These are phyloP conservation scores for Gymnobelideus leadbeateri DNA, from an alignment of 2,113 vertebrate species.

Conservation along the genomic window DNA sequence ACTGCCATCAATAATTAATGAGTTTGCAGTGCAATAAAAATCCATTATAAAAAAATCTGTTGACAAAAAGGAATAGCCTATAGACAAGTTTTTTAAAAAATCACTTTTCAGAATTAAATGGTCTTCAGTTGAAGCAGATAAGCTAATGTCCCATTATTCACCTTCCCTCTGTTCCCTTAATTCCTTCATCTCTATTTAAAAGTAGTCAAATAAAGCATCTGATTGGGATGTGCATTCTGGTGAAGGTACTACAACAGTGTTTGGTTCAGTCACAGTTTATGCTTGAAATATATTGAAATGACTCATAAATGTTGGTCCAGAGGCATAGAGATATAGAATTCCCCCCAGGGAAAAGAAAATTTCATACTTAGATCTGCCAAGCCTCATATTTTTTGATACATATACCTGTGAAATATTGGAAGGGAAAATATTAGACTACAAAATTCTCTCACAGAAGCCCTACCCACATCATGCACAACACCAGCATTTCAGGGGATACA, in stretches of 20 bases:
- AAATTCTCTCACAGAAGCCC: background rate
- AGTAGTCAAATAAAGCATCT: slow-evolving; percentile 22
- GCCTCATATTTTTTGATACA: background rate
- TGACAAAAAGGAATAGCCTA: background rate
- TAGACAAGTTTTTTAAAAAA: background rate
- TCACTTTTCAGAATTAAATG: background rate
- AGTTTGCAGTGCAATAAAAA: background rate
- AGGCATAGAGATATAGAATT: background rate
- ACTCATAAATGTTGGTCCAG: background rate
- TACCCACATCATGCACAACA: background rate
- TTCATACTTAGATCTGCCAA: background rate
- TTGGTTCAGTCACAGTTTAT: background rate
- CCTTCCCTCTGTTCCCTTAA: background rate
- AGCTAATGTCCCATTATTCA: slow-evolving; percentile 8
- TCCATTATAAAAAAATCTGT: slow-evolving; percentile 34
- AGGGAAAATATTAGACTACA: background rate
- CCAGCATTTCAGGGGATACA: background rate
- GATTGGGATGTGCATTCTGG: slow-evolving; percentile 12
- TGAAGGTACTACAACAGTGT: background rate
- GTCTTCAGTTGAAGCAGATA: background rate
- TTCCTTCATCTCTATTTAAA: slow-evolving; percentile 28
- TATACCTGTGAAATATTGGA: background rate
- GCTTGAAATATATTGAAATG: background rate
- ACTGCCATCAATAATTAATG: background rate
- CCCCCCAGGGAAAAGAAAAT: background rate